phyloP scores from a whole-genome alignment of 2,888 invertebrate species.

The Heliconius erato region DNA sequence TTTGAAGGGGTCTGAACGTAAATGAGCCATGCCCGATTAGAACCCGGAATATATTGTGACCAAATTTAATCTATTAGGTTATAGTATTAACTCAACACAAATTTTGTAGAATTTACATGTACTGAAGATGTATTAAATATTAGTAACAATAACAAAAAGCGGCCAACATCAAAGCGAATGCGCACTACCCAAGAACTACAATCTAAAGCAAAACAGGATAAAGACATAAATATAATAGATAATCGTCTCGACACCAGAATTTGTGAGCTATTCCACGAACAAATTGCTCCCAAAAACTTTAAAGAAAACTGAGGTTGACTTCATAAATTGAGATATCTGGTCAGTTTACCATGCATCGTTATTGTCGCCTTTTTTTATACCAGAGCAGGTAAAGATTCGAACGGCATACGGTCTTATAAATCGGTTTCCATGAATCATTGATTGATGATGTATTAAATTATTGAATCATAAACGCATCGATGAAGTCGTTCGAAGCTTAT shows the following conservation, averaged over 20 bases:
- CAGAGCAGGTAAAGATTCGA: conserved; percentile 72
- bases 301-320: conserved; percentile 54
- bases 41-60: neutral
- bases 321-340: conserved; percentile 82
- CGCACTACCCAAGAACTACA: conserved; percentile 1
- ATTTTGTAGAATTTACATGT: neutral
- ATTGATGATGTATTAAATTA: conserved; percentile 78
- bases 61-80: neutral
- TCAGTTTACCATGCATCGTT: conserved; percentile 75
- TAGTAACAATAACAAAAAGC: neutral
- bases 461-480: conserved; percentile 67
- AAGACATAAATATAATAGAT: conserved; percentile 62
- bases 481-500: conserved; percentile 61
- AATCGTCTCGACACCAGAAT: conserved; percentile 63
- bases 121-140: neutral
- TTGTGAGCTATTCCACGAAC: conserved; percentile 61
- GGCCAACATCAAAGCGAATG: neutral
- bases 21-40: conserved; percentile 66
- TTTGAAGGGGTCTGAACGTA: conserved; percentile 69
- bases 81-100: neutral
- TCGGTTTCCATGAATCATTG: conserved; percentile 74
- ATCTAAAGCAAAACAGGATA: conserved; percentile 52
- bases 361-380: conserved; percentile 79
- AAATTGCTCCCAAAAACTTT: conserved; percentile 56
- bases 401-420: conserved; percentile 71